Evolutionary conservation across 2,797 vertebrate species (phyloP).

Genomic region (Sciaenops ocellatus): DNA sequence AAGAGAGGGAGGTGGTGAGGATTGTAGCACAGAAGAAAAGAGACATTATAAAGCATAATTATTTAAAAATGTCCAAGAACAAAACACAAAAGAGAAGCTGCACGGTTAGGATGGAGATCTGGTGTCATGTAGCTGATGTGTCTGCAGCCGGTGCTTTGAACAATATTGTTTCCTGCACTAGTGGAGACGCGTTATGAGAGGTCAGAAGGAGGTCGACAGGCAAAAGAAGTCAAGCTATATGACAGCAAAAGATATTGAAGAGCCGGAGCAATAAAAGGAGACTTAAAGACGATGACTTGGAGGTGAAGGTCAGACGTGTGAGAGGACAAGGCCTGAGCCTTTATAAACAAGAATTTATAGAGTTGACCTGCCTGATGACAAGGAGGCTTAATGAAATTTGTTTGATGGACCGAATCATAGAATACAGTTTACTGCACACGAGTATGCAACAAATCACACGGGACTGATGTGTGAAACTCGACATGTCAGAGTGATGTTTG

Average conservation of each 20-base stretch:
- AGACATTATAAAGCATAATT: not conserved
- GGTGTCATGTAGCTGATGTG: not conserved
- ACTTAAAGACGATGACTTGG: constrained; percentile 33
- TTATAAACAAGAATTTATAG: constrained; percentile 33
- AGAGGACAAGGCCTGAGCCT: constrained; percentile 32
- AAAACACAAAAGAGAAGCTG: not conserved
- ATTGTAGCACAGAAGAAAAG: not conserved
- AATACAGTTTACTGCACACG: not conserved
- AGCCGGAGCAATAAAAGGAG: constrained; percentile 47
- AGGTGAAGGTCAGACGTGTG: constrained; percentile 10
- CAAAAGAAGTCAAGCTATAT: constrained; percentile 4
- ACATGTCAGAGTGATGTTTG: not conserved
- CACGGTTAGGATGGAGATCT: too few species aligned
- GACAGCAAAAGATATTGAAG: constrained; percentile 26
- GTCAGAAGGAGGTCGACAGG: constrained; percentile 1
- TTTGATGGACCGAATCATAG: not conserved
- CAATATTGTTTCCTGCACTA: not conserved
- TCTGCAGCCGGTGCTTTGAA: not conserved
- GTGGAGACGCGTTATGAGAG: constrained; percentile 1
- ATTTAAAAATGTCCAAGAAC: not conserved
- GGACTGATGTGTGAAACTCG: not conserved
- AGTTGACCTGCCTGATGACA: not conserved
- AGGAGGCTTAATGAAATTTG: constrained; percentile 4
- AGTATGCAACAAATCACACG: not conserved
- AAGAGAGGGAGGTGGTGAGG: not conserved